A percentile compares a stretch with the other conserved stretches of the same genome.
phyloP scores from a whole-genome alignment of 2,797 vertebrate genomes.

The Intellagama lesueurii region DNA sequence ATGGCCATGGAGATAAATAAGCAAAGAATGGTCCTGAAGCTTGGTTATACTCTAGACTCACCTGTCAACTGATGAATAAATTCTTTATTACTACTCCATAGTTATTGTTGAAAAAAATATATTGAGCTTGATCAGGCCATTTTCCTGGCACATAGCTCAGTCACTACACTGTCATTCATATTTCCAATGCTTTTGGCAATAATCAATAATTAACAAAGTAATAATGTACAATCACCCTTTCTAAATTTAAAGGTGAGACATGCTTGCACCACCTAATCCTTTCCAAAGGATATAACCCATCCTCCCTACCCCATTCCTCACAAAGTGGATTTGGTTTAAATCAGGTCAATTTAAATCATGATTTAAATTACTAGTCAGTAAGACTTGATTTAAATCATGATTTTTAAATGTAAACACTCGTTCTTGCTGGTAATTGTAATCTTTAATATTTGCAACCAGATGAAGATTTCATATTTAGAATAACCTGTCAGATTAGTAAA shows the following conservation, averaged over 20 bases:
- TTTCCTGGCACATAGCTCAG: background rate
- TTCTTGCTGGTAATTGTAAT: too few relatives aligned
- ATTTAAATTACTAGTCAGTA: too few relatives aligned
- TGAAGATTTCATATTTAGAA: too few relatives aligned
- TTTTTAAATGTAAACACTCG: too few relatives aligned
- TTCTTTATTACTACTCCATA: background rate
- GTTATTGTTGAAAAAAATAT: background rate
- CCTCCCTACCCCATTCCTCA: slow-evolving; percentile 8
- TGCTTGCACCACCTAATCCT: slow-evolving; percentile 65
- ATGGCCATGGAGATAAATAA: background rate
- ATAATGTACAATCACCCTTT: slow-evolving; percentile 42
- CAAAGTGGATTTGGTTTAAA: slow-evolving; percentile 1
- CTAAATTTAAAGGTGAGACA: slow-evolving; percentile 56
- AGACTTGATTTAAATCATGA: too few relatives aligned
- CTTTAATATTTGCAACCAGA: too few relatives aligned
- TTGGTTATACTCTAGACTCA: background rate
- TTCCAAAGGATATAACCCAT: slow-evolving; percentile 59
- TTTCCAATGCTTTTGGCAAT: background rate
- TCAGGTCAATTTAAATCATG: too few relatives aligned
- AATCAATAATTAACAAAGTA: slow-evolving; percentile 20
- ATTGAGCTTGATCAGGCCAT: background rate
- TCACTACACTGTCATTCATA: slow-evolving; percentile 40
- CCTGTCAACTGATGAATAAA: background rate
- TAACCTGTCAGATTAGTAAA: too few relatives aligned
- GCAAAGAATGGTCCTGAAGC: background rate